phyloP scores from a whole-genome alignment of 2,888 invertebrate genomes.

The Strigamia crassipes region DNA sequence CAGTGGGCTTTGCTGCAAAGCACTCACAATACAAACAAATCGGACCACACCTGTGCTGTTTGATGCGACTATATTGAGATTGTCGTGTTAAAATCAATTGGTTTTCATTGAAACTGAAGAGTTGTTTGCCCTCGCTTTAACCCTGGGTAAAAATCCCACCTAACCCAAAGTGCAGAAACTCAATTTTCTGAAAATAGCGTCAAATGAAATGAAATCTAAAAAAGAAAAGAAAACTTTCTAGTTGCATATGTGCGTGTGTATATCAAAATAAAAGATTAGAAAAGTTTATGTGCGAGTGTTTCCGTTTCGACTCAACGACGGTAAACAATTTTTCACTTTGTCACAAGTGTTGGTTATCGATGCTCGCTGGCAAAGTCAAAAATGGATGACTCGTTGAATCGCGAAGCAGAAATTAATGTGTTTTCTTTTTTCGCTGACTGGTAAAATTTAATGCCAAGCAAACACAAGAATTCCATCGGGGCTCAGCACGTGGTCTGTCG shows the following conservation, averaged over 20 bases:
- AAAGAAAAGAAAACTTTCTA: neutral
- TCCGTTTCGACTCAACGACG: neutral
- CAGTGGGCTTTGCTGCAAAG: too few species aligned
- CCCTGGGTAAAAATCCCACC: too few species aligned
- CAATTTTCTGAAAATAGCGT: too few species aligned
- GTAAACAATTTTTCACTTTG: slow-evolving; percentile 7
- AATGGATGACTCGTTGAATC: neutral
- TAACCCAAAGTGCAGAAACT: too few species aligned
- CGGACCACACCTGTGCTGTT: too few species aligned
- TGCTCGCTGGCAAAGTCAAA: neutral
- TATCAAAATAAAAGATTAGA: neutral
- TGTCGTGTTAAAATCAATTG: too few species aligned
- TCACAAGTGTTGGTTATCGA: neutral
- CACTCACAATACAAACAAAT: too few species aligned
- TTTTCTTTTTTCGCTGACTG: slow-evolving; percentile 29
- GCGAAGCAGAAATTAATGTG: slow-evolving; percentile 19
- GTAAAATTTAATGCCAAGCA: slow-evolving; percentile 11
- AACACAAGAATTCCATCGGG: slow-evolving; percentile 13
- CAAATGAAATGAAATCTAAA: too few species aligned
- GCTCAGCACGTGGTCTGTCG: slow-evolving; percentile 17
- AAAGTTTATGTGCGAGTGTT: neutral
- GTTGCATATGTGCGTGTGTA: neutral
- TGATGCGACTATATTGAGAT: too few species aligned
- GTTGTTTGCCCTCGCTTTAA: too few species aligned
- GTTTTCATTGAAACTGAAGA: too few species aligned